Evolutionary conservation across 2,113 vertebrate genomes (phyloP), one percentile per base, ranked within the genome.

Genomic region (Felis chaus): DNA sequence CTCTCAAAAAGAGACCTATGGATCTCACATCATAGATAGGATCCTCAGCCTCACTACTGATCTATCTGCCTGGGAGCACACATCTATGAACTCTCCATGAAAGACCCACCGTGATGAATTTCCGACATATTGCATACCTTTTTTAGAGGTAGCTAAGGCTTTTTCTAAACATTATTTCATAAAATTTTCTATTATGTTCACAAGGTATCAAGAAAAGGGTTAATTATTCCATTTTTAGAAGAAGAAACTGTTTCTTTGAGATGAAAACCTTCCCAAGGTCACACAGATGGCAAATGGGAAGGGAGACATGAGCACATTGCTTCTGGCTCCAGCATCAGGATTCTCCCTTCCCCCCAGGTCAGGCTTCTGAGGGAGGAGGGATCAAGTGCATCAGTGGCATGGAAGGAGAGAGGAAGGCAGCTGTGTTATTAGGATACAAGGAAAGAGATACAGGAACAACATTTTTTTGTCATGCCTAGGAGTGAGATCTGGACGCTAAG

Each of bases 401-500:
- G 8, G 48, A 68, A 84, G 6, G 48, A 74, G n/a, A 48, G 41
- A 92, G 48, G 3, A 80, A 95, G 12, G 1, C 33, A 74, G 4
- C 65, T 33, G 25, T 90, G 19, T 63, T 73, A 65, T 36, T 50
- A 31, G 41, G 48, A 88, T 11, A 45, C 16, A 33, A 5, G 0
- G 3, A 31, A 74, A 57, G 27, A 90, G 45, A 90, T 15, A 7
- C 13, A 23, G 57, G n/a, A 4, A 83, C 23, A 88, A 63, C 36
- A 5, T 53, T 82, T 89, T 85, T 85, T 74, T 91, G 45, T 94
- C 83, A 87, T 90, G 10, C 63, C 27, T 89, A 98, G 97, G 97
- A 82, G 96, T 91, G 57, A 97, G 53, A 78, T 87, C 39, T 96
- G 94, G 94, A 97, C 66, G 1, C 4, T 97, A 66, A 97, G 88